Evolutionary conservation across 2,888 invertebrate genomes (phyloP).

Genomic region (Rhogogaster chlorosoma): DNA sequence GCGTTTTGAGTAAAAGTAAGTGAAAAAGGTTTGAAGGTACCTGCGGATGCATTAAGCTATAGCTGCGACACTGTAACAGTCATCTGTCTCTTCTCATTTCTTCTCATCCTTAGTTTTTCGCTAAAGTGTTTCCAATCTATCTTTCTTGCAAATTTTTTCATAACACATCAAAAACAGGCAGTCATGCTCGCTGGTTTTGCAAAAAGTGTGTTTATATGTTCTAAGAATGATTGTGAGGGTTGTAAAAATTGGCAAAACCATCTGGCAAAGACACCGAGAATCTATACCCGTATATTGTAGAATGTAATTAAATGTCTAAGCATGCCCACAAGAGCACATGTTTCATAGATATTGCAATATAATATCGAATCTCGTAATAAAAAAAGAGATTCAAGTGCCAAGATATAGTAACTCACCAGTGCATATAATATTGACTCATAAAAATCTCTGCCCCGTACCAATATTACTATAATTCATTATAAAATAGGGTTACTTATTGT

Average conservation of each 20-base stretch:
- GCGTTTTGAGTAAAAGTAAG: neutral
- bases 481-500: neutral
- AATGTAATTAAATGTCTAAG: conserved; percentile 11
- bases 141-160: conserved; percentile 1
- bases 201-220: neutral
- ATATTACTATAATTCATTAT: neutral
- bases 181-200: conserved; percentile 21
- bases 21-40: conserved; percentile 68
- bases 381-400: neutral
- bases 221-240: neutral
- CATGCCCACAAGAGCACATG: conserved; percentile 38
- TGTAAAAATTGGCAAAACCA: conserved; percentile 20
- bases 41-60: conserved; percentile 74
- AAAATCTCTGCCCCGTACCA: neutral
- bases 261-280: conserved; percentile 8
- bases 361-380: neutral
- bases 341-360: conserved; percentile 7
- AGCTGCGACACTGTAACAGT: conserved; percentile 74
- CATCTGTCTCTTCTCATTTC: conserved; percentile 63
- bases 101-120: conserved; percentile 46
- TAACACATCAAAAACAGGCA: neutral
- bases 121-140: neutral
- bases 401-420: neutral
- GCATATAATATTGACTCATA: neutral
- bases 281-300: conserved; percentile 19